These are phyloP conservation scores for Siphamia tubifer DNA, from an alignment of 2,113 vertebrate species.

Conservation along the genomic window DNA sequence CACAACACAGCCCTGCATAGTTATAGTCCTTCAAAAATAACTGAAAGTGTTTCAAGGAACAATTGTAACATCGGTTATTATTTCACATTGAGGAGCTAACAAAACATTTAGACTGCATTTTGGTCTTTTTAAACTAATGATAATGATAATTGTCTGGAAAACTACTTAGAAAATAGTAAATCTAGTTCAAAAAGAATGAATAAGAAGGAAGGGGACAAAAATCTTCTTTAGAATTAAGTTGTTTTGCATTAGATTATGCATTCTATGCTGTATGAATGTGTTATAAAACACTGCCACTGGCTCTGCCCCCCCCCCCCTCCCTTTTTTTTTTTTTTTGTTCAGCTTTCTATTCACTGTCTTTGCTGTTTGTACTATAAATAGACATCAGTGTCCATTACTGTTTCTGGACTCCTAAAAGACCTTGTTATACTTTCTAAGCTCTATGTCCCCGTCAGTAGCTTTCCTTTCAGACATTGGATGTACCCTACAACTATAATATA, in stretches of 20 bases:
- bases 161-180: neutral
- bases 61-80: no score
- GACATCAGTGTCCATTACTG: slow-evolving; percentile 61
- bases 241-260: slow-evolving; percentile 6
- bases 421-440: slow-evolving; percentile 44
- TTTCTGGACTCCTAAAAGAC: slow-evolving; percentile 56
- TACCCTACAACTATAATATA: neutral
- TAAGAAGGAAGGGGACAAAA: neutral
- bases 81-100: neutral
- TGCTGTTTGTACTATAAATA: slow-evolving; percentile 65
- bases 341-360: slow-evolving; percentile 59
- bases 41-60: no score
- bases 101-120: neutral
- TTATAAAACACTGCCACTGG: slow-evolving; percentile 45
- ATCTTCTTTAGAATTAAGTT: neutral
- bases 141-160: neutral
- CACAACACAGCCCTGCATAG: no score
- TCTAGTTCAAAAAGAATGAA: neutral
- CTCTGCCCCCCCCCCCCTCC: slow-evolving; percentile 39
- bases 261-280: slow-evolving; percentile 11
- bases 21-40: no score
- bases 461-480: slow-evolving; percentile 15
- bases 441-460: slow-evolving; percentile 14
- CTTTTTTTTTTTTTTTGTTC: slow-evolving; percentile 49
- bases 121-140: neutral